Evolutionary conservation across 2,113 vertebrate genomes (phyloP).

Genomic region (Empidonax traillii): DNA sequence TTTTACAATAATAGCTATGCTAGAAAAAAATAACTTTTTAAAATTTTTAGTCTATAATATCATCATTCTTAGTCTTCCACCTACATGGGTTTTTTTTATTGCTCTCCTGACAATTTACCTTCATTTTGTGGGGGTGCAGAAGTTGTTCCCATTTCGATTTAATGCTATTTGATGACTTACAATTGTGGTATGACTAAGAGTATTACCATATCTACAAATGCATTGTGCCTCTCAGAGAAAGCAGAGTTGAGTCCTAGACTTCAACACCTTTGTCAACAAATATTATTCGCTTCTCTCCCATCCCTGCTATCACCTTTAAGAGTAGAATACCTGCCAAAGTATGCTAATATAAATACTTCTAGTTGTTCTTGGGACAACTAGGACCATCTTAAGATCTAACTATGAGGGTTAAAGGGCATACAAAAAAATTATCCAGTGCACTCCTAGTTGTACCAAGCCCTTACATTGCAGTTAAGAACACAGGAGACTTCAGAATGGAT

Average conservation of each 20-base stretch:
- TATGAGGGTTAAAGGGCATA: background rate
- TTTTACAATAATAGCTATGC: background rate
- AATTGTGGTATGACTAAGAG: constrained; percentile 6
- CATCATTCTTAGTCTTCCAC: background rate
- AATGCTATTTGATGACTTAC: constrained; percentile 17
- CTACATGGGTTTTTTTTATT: background rate
- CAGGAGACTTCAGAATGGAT: background rate
- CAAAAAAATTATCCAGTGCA: background rate
- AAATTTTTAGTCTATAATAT: background rate
- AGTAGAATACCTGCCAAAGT: background rate
- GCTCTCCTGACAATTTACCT: background rate
- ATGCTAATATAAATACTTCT: background rate
- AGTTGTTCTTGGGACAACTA: background rate
- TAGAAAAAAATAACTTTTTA: constrained; percentile 17
- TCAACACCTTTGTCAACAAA: background rate
- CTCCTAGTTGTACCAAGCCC: background rate
- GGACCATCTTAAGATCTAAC: background rate
- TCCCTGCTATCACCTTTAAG: background rate
- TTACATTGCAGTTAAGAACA: background rate
- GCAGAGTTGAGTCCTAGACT: background rate
- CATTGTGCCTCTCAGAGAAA: background rate
- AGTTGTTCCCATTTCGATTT: constrained; percentile 1
- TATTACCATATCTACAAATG: background rate
- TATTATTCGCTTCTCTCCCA: background rate
- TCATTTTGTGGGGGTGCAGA: constrained; percentile 5